A percentile compares a stretch with the other conserved stretches of the same genome.
These are phyloP conservation scores for Epinephelus awoara DNA, from an alignment of 2,797 vertebrate genomes.

Conservation along the genomic window DNA sequence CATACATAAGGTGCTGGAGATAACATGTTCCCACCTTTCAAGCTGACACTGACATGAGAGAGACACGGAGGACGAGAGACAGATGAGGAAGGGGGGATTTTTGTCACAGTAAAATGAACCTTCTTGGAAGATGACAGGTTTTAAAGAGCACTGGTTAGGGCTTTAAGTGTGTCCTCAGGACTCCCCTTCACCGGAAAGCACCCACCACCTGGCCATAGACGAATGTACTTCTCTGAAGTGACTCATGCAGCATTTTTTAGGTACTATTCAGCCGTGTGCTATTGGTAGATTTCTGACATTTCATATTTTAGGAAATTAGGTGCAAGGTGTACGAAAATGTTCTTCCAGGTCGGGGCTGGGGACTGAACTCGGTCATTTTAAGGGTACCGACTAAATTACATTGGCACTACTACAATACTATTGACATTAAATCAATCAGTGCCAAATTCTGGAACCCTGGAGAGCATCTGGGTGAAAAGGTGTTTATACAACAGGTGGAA, in stretches of 20 bases:
- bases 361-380: too few species aligned
- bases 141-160: slow-evolving; percentile 48
- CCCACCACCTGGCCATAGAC: slow-evolving; percentile 30
- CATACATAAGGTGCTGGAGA: slow-evolving; percentile 32
- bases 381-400: too few species aligned
- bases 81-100: neutral
- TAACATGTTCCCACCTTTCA: slow-evolving; percentile 57
- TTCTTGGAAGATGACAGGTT: slow-evolving; percentile 52
- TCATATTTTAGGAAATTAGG: neutral
- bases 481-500: too few species aligned
- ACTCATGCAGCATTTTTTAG: slow-evolving; percentile 7
- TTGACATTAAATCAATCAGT: too few species aligned
- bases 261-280: neutral
- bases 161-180: slow-evolving; percentile 59
- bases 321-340: too few species aligned
- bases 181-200: slow-evolving; percentile 28
- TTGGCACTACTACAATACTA: too few species aligned
- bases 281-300: neutral
- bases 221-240: slow-evolving; percentile 18
- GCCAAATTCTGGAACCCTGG: too few species aligned
- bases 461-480: too few species aligned
- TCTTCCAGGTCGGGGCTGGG: too few species aligned
- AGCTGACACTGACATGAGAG: slow-evolving; percentile 27
- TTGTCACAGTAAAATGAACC: slow-evolving; percentile 40
- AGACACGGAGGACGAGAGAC: neutral